Evolutionary conservation across 2,113 vertebrate species (phyloP).

Genomic region (Atrichornis clamosus): DNA sequence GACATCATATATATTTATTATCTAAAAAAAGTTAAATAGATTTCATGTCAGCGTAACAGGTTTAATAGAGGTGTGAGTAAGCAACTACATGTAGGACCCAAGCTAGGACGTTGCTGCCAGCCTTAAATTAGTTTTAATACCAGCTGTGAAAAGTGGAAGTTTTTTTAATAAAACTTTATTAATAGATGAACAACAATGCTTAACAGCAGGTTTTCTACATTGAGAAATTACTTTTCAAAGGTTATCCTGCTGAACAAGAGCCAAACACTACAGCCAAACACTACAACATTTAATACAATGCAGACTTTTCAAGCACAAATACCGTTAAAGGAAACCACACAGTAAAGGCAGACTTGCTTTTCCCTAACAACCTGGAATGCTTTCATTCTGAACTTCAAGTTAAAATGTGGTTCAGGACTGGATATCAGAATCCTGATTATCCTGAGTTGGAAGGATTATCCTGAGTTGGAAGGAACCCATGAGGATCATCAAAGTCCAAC

Average conservation of each 20-base stretch:
- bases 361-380: background rate
- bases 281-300: conserved; percentile 27
- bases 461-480: background rate
- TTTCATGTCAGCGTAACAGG: background rate
- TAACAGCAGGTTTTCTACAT: conserved; percentile 19
- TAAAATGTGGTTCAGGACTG: background rate
- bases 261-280: too few relatives aligned
- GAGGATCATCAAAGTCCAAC: background rate
- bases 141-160: conserved; percentile 4
- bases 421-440: background rate
- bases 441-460: background rate
- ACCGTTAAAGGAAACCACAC: conserved; percentile 47
- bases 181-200: conserved; percentile 7
- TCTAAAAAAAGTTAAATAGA: background rate
- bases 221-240: conserved; percentile 31
- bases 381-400: conserved; percentile 8
- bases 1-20: background rate
- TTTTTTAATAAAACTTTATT: background rate
- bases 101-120: background rate
- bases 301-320: conserved; percentile 32
- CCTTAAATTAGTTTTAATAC: background rate
- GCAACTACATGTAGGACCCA: background rate
- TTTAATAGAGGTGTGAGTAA: background rate
- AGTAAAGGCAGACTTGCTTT: background rate
- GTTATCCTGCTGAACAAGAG: conserved; percentile 15